Evolutionary conservation across 2,797 vertebrate genomes (phyloP).

Genomic region (Hyperoplus lanceolatus): DNA sequence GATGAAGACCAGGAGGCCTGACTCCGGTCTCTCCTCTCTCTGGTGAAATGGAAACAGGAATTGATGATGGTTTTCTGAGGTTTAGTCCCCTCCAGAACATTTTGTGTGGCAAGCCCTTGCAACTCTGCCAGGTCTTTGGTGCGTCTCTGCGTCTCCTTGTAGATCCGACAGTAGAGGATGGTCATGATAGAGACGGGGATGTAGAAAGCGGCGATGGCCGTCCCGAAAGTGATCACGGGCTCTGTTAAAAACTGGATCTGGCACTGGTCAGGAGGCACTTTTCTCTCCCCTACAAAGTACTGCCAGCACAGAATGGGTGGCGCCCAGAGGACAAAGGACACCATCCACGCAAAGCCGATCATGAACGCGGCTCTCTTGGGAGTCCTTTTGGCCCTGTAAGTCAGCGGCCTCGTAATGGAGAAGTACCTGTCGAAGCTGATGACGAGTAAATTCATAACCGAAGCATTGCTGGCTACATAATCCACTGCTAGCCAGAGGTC

Average conservation of each 20-base stretch:
- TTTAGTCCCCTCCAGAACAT: constrained; percentile 83
- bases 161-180: constrained; percentile 97
- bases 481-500: constrained; percentile 98
- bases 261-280: constrained; percentile 89
- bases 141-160: constrained; percentile 96
- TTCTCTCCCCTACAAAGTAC: constrained; percentile 94
- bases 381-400: constrained; percentile 96
- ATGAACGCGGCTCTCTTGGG: constrained; percentile 95
- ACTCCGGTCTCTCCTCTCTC: constrained; percentile 87
- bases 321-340: constrained; percentile 97
- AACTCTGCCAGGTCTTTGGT: constrained; percentile 97
- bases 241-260: constrained; percentile 97
- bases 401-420: constrained; percentile 97
- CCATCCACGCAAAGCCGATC: constrained; percentile 96
- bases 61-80: constrained; percentile 88
- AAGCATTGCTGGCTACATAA: constrained; percentile 98
- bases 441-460: constrained; percentile 97
- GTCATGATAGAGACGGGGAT: constrained; percentile 98
- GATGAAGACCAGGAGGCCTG: constrained; percentile 97
- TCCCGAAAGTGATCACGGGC: constrained; percentile 97
- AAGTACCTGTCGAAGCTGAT: constrained; percentile 99
- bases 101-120: constrained; percentile 90
- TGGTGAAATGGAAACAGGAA: constrained; percentile 92
- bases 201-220: constrained; percentile 98
- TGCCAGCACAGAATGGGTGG: constrained; percentile 98